These are phyloP conservation scores for Philereme vetulata DNA, from an alignment of 2,888 invertebrate species.

Conservation along the genomic window DNA sequence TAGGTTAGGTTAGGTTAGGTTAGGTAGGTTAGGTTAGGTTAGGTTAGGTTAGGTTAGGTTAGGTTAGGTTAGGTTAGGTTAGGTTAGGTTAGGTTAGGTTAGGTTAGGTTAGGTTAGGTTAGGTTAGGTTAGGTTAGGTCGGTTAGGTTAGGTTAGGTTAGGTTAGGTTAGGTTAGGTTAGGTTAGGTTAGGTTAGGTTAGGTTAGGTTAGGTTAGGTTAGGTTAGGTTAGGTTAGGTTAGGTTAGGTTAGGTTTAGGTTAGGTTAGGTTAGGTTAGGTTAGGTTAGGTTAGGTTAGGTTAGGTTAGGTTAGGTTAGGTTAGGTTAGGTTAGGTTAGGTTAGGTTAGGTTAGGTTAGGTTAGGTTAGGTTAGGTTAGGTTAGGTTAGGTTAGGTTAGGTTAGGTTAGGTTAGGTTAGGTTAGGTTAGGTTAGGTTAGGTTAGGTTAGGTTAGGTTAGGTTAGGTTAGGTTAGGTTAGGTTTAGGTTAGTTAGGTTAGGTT, in stretches of 20 bases:
- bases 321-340: constrained; percentile 38
- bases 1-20: constrained; percentile 35
- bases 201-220: constrained; percentile 37
- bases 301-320: constrained; percentile 33
- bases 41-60: constrained; percentile 34
- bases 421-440: constrained; percentile 31
- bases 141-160: constrained; percentile 22
- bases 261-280: constrained; percentile 38
- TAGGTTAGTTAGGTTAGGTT: constrained; percentile 24
- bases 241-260: constrained; percentile 41
- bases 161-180: constrained; percentile 37
- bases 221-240: constrained; percentile 35
- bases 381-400: constrained; percentile 34
- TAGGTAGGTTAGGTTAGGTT: constrained; percentile 33
- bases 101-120: constrained; percentile 31
- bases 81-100: constrained; percentile 30
- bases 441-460: constrained; percentile 22
- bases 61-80: constrained; percentile 34
- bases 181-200: constrained; percentile 39
- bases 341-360: constrained; percentile 38
- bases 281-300: constrained; percentile 36
- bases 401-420: constrained; percentile 34
- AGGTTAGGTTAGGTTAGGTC: constrained; percentile 22
- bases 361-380: constrained; percentile 26
- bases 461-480: constrained; percentile 25